Evolutionary conservation across 1,140 invertebrate species (phyloP).

Genomic region (Drosophila pectinifera): DNA sequence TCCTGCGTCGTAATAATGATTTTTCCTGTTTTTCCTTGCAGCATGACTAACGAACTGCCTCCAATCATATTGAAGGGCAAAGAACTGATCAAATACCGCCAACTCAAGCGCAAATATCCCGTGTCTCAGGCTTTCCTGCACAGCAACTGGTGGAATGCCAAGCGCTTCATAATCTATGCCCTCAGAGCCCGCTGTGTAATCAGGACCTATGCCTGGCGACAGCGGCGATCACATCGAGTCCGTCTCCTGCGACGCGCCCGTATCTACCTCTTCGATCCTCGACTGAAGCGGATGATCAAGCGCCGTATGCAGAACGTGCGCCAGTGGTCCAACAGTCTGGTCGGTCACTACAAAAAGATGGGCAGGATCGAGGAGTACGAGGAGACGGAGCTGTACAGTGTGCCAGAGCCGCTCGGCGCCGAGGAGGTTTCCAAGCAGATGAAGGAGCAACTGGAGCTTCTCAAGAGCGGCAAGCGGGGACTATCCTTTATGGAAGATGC

Average conservation of each 20-base stretch:
- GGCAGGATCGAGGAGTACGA: slow-evolving; percentile 61
- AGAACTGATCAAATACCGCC: slow-evolving; percentile 50
- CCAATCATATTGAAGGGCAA: slow-evolving; percentile 58
- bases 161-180: slow-evolving; percentile 70
- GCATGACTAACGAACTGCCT: slow-evolving; percentile 60
- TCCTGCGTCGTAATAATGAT: background rate
- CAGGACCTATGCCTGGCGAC: slow-evolving; percentile 60
- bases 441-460: slow-evolving; percentile 77
- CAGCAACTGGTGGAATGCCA: slow-evolving; percentile 65
- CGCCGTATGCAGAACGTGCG: slow-evolving; percentile 60
- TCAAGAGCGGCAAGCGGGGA: slow-evolving; percentile 64
- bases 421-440: slow-evolving; percentile 76
- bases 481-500: slow-evolving; percentile 66
- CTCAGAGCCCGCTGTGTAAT: slow-evolving; percentile 58
- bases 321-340: slow-evolving; percentile 64
- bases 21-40: slow-evolving; percentile 11
- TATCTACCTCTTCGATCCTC: slow-evolving; percentile 70
- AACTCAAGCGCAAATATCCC: slow-evolving; percentile 66
- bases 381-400: slow-evolving; percentile 66
- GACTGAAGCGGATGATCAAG: slow-evolving; percentile 63
- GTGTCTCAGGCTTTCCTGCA: slow-evolving; percentile 61
- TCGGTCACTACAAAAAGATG: slow-evolving; percentile 50
- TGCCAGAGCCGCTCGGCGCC: slow-evolving; percentile 34
- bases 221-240: slow-evolving; percentile 29
- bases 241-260: slow-evolving; percentile 49